phyloP scores from a whole-genome alignment of 2,113 vertebrate species.

The Gnathonemus longibarbis region DNA sequence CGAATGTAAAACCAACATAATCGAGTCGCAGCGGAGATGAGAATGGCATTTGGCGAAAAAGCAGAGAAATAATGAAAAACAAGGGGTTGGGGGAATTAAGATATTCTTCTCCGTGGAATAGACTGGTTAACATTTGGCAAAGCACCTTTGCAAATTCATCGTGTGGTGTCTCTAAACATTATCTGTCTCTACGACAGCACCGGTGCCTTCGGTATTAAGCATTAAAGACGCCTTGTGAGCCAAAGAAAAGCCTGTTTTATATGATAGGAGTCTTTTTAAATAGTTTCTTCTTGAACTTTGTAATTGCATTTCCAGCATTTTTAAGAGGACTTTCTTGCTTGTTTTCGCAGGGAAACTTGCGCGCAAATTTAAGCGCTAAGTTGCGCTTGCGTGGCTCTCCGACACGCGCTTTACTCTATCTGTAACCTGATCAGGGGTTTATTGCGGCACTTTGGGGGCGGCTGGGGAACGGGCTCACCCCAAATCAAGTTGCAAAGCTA shows the following conservation, averaged over 20 bases:
- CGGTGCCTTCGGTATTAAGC: background rate
- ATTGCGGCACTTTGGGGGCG: background rate
- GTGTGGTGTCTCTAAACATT: background rate
- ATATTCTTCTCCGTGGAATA: background rate
- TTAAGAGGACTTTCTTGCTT: background rate
- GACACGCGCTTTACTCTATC: background rate
- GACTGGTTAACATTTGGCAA: background rate
- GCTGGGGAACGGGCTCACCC: background rate
- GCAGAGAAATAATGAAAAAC: background rate
- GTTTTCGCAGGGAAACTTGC: background rate
- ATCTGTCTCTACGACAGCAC: background rate
- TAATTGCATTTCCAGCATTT: background rate
- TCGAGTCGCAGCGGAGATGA: background rate
- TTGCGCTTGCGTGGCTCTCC: background rate
- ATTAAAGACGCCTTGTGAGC: background rate
- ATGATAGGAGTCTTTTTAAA: background rate
- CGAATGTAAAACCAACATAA: conserved; percentile 1
- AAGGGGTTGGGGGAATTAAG: conserved; percentile 3
- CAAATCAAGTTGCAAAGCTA: background rate
- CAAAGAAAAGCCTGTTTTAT: background rate
- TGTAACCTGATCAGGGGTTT: background rate
- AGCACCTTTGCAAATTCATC: background rate
- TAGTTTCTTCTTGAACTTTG: background rate
- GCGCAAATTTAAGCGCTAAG: background rate
- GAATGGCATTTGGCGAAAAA: conserved; percentile 1